These are phyloP conservation scores for Cynodonichthys magdalenae DNA, from an alignment of 2,797 vertebrate species.

Conservation along the genomic window DNA sequence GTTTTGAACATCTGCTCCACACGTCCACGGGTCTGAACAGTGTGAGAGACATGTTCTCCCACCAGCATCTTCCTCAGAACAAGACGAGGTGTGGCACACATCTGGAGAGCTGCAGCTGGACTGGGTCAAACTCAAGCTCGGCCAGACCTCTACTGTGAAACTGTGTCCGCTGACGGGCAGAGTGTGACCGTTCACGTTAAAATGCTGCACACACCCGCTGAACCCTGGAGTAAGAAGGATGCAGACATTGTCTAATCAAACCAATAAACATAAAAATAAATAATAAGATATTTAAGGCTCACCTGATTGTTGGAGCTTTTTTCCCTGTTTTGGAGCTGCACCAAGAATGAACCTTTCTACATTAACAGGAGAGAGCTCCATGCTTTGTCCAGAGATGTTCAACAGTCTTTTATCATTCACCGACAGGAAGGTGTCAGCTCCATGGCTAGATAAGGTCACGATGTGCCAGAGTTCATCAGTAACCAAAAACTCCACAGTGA, in stretches of 20 bases:
- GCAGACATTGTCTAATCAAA: too few relatives aligned
- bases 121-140: constrained; percentile 63
- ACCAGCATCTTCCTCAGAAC: constrained; percentile 41
- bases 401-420: constrained; percentile 64
- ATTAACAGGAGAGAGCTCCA: constrained; percentile 54
- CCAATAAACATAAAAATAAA: neutral
- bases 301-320: constrained; percentile 63
- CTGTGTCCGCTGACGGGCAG: constrained; percentile 71
- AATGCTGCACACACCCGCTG: constrained; percentile 79
- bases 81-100: constrained; percentile 62
- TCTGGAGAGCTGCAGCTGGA: constrained; percentile 60
- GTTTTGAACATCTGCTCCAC: constrained; percentile 31
- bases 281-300: neutral
- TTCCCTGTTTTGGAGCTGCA: constrained; percentile 27
- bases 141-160: constrained; percentile 64
- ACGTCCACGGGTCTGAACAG: constrained; percentile 58
- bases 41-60: constrained; percentile 53
- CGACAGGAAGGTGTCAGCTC: constrained; percentile 45
- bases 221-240: constrained; percentile 63
- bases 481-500: constrained; percentile 56
- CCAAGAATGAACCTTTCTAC: constrained; percentile 74
- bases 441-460: constrained; percentile 59
- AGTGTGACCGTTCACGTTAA: constrained; percentile 64
- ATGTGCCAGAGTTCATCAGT: constrained; percentile 79
- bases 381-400: constrained; percentile 58